Percentiles rank a stretch among this genome's conserved stretches.
phyloP scores from a whole-genome alignment of 2,113 vertebrate species.

The Heterochromis multidens region DNA sequence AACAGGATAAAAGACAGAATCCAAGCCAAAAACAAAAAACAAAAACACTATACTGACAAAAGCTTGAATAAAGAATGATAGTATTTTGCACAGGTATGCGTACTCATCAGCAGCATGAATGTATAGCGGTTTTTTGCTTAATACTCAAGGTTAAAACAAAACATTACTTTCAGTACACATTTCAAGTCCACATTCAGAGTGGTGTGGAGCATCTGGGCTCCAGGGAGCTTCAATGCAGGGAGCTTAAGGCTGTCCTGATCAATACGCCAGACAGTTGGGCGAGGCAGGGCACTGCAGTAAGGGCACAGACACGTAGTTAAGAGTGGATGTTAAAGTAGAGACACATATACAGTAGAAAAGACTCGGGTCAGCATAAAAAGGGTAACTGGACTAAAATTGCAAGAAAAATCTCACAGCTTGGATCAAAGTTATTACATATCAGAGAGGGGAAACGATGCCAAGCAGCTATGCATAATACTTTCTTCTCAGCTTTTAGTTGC shows the following conservation, averaged over 20 bases:
- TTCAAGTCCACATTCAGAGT: not conserved
- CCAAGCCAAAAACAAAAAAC: not conserved
- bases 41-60: not conserved
- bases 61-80: conserved; percentile 19
- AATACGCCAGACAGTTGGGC: conserved; percentile 47
- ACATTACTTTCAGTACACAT: not conserved
- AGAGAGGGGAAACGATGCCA: not conserved
- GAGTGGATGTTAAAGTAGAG: not conserved
- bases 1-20: conserved; percentile 29
- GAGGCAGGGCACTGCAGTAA: conserved; percentile 62
- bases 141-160: not conserved
- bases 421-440: not conserved
- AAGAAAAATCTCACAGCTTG: not conserved
- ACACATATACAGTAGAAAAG: conserved; percentile 1
- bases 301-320: conserved; percentile 27
- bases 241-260: conserved; percentile 53
- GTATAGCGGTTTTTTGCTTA: not conserved
- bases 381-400: not conserved
- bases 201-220: conserved; percentile 12
- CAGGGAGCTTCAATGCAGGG: conserved; percentile 43
- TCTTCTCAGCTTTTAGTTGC: not conserved
- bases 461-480: not conserved
- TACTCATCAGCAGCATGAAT: not conserved
- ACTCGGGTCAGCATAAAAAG: not conserved
- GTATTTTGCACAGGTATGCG: not conserved